Base-by-base conservation (phyloP, 2,113 vertebrate species). In the Platichthys stellatus region DNA sequence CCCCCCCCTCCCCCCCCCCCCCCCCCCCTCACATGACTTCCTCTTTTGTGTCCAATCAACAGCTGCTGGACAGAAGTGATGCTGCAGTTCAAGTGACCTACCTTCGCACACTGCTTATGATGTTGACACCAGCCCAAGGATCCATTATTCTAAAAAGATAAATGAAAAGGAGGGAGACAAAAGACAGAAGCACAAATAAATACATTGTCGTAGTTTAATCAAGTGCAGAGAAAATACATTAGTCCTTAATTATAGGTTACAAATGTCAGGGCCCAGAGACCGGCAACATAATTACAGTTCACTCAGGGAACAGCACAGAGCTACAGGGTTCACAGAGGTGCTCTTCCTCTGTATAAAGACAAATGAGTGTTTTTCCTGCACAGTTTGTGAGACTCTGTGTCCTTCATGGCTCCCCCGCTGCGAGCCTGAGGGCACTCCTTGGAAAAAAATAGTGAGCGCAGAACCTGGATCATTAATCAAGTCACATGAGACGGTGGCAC, bases 41-140 rank as follows among this genome's bases (percentile, higher is more conserved):
- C 17, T 60, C 58, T 17, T 59, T 28, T 31, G 28, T n/a, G 24
- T 3, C 11, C n/a, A 14, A 12, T 54, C 20, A 18, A 56, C 53
- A 21, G 43, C 56, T 15, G 23, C 47, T 51, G 14, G 28, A 31
- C 28, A 31, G 28, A 31, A 31, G 28, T 7, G 28, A 31, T 31
- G 31, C 31, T 31, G 31, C 31, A 7, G 31, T 31, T 31, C 31
- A 31, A 31, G 58, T 54, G 20, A 31, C 90, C 54, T 83, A 94
- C 93, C 90, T 91, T 93, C 74, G 92, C 77, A 17, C 93, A 93
- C 58, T 84, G 91, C 73, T 91, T 93, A 74, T 93, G 86, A 58
- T 64, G 21, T 11, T 80, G 89, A 76, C 92, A 93, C 93, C 92
- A 93, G 67, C 84, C 88, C 82, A 94, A 24, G 58, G 91, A 90